These are phyloP conservation scores for Tolypeutes matacus DNA, from an alignment of 2,797 vertebrate species.

Conservation along the genomic window DNA sequence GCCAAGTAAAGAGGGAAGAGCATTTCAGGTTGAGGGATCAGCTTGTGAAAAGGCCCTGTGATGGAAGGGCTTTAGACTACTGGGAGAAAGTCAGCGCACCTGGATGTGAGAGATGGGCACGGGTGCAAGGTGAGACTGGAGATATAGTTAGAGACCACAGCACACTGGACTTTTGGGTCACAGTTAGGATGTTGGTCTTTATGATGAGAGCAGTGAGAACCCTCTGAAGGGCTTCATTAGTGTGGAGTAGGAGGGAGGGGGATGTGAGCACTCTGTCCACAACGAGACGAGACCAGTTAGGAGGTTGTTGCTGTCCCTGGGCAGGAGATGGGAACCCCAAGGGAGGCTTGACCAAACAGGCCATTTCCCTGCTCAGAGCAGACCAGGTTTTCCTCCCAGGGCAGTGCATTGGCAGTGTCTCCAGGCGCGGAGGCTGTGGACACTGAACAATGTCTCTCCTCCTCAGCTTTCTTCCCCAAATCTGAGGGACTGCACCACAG, in stretches of 20 bases:
- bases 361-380: too few relatives aligned
- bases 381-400: too few relatives aligned
- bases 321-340: neutral
- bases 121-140: neutral
- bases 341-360: neutral
- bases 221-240: neutral
- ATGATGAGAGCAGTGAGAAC: neutral
- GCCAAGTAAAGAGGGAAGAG: too few relatives aligned
- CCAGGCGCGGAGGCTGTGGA: accelerated
- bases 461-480: neutral
- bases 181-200: neutral
- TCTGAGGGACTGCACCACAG: neutral
- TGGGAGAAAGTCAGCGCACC: neutral
- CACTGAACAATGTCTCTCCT: too few relatives aligned
- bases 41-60: neutral
- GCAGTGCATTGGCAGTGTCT: accelerated
- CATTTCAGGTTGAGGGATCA: neutral
- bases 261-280: neutral
- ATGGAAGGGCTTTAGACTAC: neutral
- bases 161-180: neutral
- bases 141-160: neutral
- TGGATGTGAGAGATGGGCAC: neutral
- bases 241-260: accelerated
- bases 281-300: neutral
- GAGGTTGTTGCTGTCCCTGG: neutral